Evolutionary conservation across 2,113 vertebrate species (phyloP), one percentile per base, ranked within the genome.

Genomic region (Genyomyrus donnyi): DNA sequence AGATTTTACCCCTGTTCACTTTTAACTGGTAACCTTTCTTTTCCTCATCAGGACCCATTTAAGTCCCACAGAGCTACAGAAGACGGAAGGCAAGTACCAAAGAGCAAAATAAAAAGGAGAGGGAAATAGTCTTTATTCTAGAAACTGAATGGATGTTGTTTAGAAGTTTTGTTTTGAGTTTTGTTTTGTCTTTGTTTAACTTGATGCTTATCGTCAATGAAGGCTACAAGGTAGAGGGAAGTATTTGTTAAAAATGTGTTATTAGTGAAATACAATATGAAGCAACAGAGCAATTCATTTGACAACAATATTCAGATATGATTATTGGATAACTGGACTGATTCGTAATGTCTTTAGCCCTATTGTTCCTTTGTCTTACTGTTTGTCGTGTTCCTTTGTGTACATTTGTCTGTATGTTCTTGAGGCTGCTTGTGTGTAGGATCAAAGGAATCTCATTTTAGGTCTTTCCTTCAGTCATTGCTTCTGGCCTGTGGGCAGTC

Each of bases 31-130:
- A 31, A 19, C 74, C 53, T 49, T 66, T 93, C 50, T 45, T 91
- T 10, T 94, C 90, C 93, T 89, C 92, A 92, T 89, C 91, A 99
- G 98, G 94, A 96, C 96, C 3, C 89, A 96, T 89, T 93, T 97
- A 21, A 95, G 93, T 94, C 95, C 96, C 92, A 88, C 93, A 87
- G 96, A 97, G 93, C 91, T 97, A 85, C 96, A 97, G 92, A 80
- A 95, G 88, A 62, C 91, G 27, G 97, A 98, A 85, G 96, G 98
- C 95, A 95, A 94, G 95, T 95, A 85, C 91, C 92, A 91, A 90
- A 93, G 39, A 17, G 3, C 6, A 2, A 86, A 49, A 27, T 42
- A 15, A 74, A 15, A 39, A 39, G 70, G 27, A 66, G 62, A 11
- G 62, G 10, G 39, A 45, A 21, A 42, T 13, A 17, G 21, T 31